These are phyloP conservation scores for Mamestra brassicae DNA, from an alignment of 2,888 invertebrate species.

Conservation along the genomic window DNA sequence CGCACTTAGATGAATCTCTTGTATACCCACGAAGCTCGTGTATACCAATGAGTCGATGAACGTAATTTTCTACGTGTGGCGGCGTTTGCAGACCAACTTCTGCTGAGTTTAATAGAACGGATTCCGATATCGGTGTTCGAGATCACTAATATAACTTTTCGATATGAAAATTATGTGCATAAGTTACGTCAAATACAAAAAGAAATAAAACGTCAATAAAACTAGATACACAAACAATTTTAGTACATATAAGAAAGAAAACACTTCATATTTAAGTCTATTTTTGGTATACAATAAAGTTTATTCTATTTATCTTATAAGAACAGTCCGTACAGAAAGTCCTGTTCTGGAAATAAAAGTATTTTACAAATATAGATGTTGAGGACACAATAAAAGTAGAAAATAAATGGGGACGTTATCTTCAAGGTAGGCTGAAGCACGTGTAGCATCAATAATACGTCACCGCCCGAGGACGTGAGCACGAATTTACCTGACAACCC, in stretches of 20 bases:
- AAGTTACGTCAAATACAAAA: conserved; percentile 2
- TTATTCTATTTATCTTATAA: too few relatives aligned
- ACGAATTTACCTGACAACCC: conserved; percentile 52
- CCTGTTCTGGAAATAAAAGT: background rate
- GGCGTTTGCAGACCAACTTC: conserved; percentile 33
- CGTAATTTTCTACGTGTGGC: conserved; percentile 24
- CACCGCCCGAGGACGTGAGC: conserved; percentile 38
- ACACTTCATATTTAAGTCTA: background rate
- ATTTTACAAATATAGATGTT: conserved; percentile 9
- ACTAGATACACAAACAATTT: background rate
- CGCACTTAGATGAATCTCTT: conserved; percentile 3
- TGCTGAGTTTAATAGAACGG: conserved; percentile 46
- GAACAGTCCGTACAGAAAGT: background rate
- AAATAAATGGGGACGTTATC: conserved; percentile 29
- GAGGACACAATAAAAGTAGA: conserved; percentile 31
- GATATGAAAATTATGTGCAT: conserved; percentile 19
- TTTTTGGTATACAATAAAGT: too few relatives aligned
- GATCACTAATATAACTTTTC: conserved; percentile 39
- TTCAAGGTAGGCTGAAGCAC: conserved; percentile 30
- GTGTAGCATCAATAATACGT: conserved; percentile 53
- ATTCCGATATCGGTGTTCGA: conserved; percentile 18
- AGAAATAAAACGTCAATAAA: background rate
- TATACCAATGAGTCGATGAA: conserved; percentile 22
- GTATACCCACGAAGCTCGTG: background rate
- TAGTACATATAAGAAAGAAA: background rate